Percentiles rank a stretch among this genome's conserved stretches.
phyloP scores from a whole-genome alignment of 2,113 vertebrate genomes.

The Anhinga rufa region DNA sequence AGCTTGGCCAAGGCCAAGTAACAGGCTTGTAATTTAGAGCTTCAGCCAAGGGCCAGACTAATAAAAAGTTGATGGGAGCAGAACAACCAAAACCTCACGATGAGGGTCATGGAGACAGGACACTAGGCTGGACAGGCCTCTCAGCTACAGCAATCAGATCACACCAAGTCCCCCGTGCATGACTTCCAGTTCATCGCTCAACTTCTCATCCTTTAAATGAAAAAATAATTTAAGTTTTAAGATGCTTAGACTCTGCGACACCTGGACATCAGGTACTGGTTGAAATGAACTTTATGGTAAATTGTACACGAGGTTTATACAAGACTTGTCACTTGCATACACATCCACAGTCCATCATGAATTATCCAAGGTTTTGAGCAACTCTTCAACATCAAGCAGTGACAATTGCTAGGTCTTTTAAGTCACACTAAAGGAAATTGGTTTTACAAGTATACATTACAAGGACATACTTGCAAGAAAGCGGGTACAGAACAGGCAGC shows the following conservation, averaged over 20 bases:
- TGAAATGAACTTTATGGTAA: background rate
- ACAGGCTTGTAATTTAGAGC: background rate
- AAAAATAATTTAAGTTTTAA: background rate
- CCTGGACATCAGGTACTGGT: background rate
- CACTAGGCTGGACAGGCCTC: background rate
- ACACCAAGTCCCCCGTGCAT: background rate
- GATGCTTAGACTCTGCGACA: background rate
- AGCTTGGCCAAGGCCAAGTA: background rate
- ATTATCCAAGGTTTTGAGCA: background rate
- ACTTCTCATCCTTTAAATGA: background rate
- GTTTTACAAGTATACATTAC: background rate
- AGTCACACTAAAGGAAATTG: background rate
- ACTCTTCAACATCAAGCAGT: background rate
- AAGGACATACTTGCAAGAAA: background rate
- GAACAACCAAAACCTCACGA: background rate
- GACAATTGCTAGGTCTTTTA: background rate
- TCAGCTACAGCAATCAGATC: background rate
- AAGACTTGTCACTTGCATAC: background rate
- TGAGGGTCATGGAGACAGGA: background rate
- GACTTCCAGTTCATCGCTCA: background rate
- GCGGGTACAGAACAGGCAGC: background rate
- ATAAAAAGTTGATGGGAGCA: background rate
- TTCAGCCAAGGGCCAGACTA: background rate
- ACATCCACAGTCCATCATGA: background rate
- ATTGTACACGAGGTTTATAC: fast-evolving